Base-by-base conservation (phyloP, 2,888 invertebrate species). In the Lycaena phlaeas region DNA sequence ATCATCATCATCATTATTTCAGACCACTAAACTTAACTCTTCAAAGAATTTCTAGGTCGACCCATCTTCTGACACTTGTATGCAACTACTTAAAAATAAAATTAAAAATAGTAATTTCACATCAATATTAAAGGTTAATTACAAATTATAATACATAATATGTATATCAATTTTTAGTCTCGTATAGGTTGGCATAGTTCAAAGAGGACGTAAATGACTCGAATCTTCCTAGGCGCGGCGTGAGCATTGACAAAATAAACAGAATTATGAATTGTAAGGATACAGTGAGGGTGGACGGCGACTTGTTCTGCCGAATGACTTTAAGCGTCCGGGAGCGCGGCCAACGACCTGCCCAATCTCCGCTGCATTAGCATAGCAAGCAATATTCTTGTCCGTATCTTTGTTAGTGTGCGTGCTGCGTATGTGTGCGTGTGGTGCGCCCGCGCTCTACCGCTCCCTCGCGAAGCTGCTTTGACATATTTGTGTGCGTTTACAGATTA, bases 301-400 rank as follows among this genome's bases (percentile, higher is more conserved):
- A 61, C 70, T 69, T 69, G 75, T 77, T 79, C 73, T 76, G 76
- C 71, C 81, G 76, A 79, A 73, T 75, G 81, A 72, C 73, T 79
- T 66, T 62, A 69, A 66, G 72, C 74, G 79, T 81, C 81, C 78
- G 82, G 79, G 81, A 76, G 65, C 58, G 69, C 71, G 85, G 84
- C 68, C 85, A 82, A 69, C 76, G 85, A 85, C 85, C 85, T 82
- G 75, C 77, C 85, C 85, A 84, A 85, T 85, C 85, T 84, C 82
- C 71, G 72, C 69, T 70, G 82, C 85, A 85, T 85, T 85, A 84
- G 82, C 85, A 84, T 84, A 76, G 82, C 82, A 70, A 75, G 79
- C 84, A 79, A 81, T 78, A 79, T 79, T 76, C 71, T 68, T 72
- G 71, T 72, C 71, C 64, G 61, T 57, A 29, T 28, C 29, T 39